Evolutionary conservation across 2,888 invertebrate species (phyloP).

Genomic region (Andrena praecox): DNA sequence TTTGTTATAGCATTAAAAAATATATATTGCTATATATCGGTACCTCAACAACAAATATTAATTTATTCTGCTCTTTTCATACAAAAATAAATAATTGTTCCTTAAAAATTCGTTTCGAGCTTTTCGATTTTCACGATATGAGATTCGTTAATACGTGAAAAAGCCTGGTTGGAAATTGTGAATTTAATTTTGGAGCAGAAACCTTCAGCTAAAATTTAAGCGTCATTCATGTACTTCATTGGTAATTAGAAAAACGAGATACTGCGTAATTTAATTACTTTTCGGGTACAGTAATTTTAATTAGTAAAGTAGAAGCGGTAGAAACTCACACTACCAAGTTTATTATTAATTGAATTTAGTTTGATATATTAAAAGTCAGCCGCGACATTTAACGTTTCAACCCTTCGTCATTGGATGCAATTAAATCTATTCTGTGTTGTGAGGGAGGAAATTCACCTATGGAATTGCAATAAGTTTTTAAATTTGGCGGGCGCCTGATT

Average conservation of each 20-base stretch:
- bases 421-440: neutral
- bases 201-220: constrained; percentile 3
- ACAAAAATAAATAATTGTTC: neutral
- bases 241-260: constrained; percentile 18
- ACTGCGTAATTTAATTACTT: neutral
- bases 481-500: constrained; percentile 16
- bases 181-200: constrained; percentile 12
- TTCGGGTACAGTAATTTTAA: constrained; percentile 4
- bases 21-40: too few relatives aligned
- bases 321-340: neutral
- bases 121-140: neutral
- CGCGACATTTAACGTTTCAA: neutral
- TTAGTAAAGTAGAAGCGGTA: neutral
- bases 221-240: neutral
- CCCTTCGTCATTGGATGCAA: too few relatives aligned
- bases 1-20: too few relatives aligned
- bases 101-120: neutral
- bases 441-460: neutral
- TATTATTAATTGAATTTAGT: constrained; percentile 11
- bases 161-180: neutral
- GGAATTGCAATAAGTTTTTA: constrained; percentile 18
- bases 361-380: neutral
- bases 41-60: neutral
- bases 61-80: neutral
- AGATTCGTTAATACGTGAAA: neutral